A percentile compares a stretch with the other conserved stretches of the same genome.
phyloP scores from a whole-genome alignment of 2,113 vertebrate genomes.

The Desmodus rotundus region DNA sequence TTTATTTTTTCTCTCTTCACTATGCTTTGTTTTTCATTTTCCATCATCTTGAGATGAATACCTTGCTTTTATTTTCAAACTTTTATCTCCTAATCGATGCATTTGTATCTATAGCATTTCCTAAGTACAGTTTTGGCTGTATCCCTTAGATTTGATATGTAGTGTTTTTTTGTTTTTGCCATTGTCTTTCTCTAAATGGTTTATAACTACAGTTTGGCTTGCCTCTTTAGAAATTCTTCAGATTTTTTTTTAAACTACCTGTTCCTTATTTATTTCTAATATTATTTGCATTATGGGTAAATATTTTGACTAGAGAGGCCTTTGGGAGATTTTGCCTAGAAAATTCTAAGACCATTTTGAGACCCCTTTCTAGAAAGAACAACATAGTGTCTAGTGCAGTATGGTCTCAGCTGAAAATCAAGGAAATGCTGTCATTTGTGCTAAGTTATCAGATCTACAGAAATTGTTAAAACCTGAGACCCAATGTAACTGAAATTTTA shows the following conservation, averaged over 20 bases:
- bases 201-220: slow-evolving; percentile 28
- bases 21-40: neutral
- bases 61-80: slow-evolving; percentile 13
- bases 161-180: neutral
- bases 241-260: neutral
- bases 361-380: neutral
- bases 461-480: neutral
- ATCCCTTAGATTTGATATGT: neutral
- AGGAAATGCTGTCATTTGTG: neutral
- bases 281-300: neutral
- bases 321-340: neutral
- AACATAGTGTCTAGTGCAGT: neutral
- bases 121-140: slow-evolving; percentile 25
- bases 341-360: neutral
- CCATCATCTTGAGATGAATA: neutral
- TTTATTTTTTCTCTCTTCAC: neutral
- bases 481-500: neutral
- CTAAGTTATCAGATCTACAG: neutral
- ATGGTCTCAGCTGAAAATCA: neutral
- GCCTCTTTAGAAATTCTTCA: neutral
- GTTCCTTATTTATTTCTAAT: neutral
- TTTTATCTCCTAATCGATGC: neutral
- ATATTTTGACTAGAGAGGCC: neutral
- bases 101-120: slow-evolving; percentile 2
- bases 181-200: slow-evolving; percentile 26